phyloP scores from a whole-genome alignment of 2,113 vertebrate species.

The Phoenicopterus ruber region DNA sequence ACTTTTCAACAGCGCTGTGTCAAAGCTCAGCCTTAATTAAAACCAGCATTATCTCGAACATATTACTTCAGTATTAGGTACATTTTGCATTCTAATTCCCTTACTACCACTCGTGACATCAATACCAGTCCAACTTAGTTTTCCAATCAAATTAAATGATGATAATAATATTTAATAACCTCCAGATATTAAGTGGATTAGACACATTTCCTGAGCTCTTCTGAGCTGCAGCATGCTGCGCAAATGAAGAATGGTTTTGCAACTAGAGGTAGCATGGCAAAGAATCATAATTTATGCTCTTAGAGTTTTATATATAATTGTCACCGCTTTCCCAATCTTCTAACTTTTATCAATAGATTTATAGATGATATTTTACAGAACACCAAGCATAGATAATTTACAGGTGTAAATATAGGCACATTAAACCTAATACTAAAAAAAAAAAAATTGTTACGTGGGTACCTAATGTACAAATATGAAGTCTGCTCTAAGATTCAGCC shows the following conservation, averaged over 20 bases:
- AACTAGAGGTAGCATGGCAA: not conserved
- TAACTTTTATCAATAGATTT: not conserved
- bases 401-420: not conserved
- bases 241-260: not conserved
- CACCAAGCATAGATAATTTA: not conserved
- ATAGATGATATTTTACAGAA: not conserved
- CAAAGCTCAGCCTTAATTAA: not conserved
- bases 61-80: not conserved
- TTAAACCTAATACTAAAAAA: not conserved
- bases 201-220: not conserved
- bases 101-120: not conserved
- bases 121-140: not conserved
- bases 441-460: not conserved
- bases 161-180: not conserved
- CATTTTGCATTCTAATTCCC: not conserved
- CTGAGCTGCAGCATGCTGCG: not conserved
- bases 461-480: not conserved
- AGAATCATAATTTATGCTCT: not conserved
- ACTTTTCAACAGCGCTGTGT: not conserved
- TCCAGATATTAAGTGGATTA: not conserved
- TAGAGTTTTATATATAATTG: not conserved
- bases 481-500: not conserved
- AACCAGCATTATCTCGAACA: not conserved
- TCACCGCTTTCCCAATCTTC: not conserved
- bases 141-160: not conserved